phyloP scores from a whole-genome alignment of 2,797 vertebrate genomes.

The Chelidonichthys spinosus region DNA sequence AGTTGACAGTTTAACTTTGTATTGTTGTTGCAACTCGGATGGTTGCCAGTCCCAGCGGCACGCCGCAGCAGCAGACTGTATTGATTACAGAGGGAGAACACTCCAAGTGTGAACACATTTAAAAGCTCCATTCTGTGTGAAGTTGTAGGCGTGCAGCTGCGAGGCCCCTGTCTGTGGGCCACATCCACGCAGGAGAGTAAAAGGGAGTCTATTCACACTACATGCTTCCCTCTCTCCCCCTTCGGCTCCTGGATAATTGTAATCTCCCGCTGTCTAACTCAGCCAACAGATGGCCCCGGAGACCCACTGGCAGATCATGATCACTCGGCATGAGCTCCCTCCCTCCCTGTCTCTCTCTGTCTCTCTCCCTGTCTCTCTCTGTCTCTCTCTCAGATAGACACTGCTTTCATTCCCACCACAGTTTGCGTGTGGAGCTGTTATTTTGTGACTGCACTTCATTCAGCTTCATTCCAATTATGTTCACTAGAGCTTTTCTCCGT shows the following conservation, averaged over 20 bases:
- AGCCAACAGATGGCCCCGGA: conserved; percentile 78
- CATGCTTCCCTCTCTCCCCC: conserved; percentile 36
- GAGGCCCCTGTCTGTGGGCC: conserved; percentile 63
- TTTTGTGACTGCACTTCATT: conserved; percentile 38
- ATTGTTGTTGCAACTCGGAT: conserved; percentile 17
- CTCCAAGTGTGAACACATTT: conserved; percentile 61
- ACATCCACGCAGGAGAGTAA: conserved; percentile 49
- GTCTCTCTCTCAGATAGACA: conserved; percentile 34
- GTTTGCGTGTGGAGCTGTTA: conserved; percentile 34
- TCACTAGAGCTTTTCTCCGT: conserved; percentile 31
- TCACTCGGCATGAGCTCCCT: conserved; percentile 68
- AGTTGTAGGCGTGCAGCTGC: conserved; percentile 60
- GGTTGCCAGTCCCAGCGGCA: conserved; percentile 26
- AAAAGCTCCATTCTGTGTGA: conserved; percentile 53
- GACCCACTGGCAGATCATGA: conserved; percentile 70
- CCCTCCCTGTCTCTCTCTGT: conserved; percentile 19
- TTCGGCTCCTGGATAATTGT: conserved; percentile 66
- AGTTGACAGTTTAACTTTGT: conserved; percentile 30
- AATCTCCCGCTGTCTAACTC: conserved; percentile 67
- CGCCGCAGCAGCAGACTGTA: conserved; percentile 34
- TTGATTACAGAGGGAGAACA: conserved; percentile 58
- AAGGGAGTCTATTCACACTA: conserved; percentile 53
- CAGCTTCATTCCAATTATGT: conserved; percentile 55
- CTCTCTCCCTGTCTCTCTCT: conserved; percentile 9
- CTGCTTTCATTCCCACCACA: conserved; percentile 62